Evolutionary conservation across 2,888 invertebrate species (phyloP), one percentile per base, ranked within the genome.

Genomic region (Chrysina gloriosa): DNA sequence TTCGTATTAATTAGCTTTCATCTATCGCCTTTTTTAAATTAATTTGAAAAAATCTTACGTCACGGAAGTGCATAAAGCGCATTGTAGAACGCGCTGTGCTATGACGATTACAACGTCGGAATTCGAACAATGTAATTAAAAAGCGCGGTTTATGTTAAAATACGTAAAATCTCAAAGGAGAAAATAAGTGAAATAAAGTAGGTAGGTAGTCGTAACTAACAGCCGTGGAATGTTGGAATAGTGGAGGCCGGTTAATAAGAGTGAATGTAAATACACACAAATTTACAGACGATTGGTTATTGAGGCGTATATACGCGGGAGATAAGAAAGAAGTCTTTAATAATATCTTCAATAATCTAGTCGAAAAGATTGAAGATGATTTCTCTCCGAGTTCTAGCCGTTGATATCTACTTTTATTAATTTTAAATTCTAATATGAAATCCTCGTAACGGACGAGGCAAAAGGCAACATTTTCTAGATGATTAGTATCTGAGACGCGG

Each of bases 401-500:
- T 36, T 23, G n/a, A 56, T 23, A 23, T 56, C 23, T 56, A 39
- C 19, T 14, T 9, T 50, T 56, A 56, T 39, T 56, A 56, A 56
- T 56, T 56, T 39, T 56, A 39, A 21, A 56, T 56, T 56, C 56
- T 56, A 56, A 56, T 39, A 56, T 4, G 34, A 34, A 7, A 11
- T 14, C 36, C n/a, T 39, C 36, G 11, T 50, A 23, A 27, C 14
- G 7, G 14, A 39, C 21, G 23, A 36, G 23, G 39, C 25, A 56
- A 6, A 39, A 14, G 67, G 42, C 63, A 66, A 72, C 70, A 72
- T 73, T 72, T 74, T 72, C 67, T 68, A 67, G 69, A 70, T 69
- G 73, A 71, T 36, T 68, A 71, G 71, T 69, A 70, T 70, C 45
- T 39, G 27, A 31, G 52, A 56, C 42, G 14, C 27, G 3, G 29